Base-by-base conservation (phyloP, 2,113 vertebrate species). In the Phalacrocorax brasilianus region DNA sequence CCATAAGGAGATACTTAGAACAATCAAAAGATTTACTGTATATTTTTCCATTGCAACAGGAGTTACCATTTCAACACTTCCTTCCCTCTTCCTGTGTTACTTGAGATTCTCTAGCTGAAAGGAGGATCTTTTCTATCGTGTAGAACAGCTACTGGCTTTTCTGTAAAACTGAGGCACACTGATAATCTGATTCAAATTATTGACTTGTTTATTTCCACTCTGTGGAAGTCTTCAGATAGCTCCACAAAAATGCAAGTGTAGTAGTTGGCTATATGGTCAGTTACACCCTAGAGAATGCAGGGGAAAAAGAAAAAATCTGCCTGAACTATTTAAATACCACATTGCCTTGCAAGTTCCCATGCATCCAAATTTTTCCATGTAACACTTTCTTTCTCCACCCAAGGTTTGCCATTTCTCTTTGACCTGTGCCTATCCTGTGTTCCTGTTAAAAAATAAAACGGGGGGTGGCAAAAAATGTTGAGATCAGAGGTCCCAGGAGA, bases 301-400 rank as follows among this genome's bases (percentile, higher is more conserved):
- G 11, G 11, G 7, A 14, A 44, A 44, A 44, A 2, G 3, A 10
- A 1, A 6, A 15, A 24, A 74, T 35, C 21, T 23, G 6, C 5
- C 12, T 47, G 7, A 82, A 52, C 17, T 30, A 44, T 8, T 61
- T 47, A 47, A 85, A 85, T 20, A 62, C 3, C 20, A 27, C 7
- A 50, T 49, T 67, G 74, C 38, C 30, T 44, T 72, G 30, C 28
- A 70, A 86, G 27, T 62, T 62, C 55, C 15, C 12, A 68, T 2
- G 9, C 21, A 76, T 3, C 11, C 27, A 12, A 83, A n/a, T 50
- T 83, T 91, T 55, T 49, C 27, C 8, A 33, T 30, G 8, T n/a
- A 81, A 44, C 5, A 13, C 9, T 32, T 74, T 32, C 44, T 55
- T 56, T 45, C 20, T 42, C 63, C 14, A 21, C 42, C 11, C 32